Base-by-base conservation (phyloP, 2,888 invertebrate species). In the Leptodirus hochenwartii region DNA sequence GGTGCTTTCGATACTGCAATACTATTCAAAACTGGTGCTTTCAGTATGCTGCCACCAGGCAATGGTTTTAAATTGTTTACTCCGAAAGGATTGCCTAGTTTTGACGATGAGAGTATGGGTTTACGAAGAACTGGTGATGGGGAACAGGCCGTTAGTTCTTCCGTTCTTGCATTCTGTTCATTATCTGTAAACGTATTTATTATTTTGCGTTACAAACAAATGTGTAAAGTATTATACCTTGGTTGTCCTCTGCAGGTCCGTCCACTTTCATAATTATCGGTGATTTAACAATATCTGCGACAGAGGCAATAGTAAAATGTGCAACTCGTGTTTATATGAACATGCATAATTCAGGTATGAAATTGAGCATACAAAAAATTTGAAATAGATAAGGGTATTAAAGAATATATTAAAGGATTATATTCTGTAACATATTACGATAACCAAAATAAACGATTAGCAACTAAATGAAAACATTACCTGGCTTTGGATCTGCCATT, bases 181-280 rank as follows among this genome's bases (percentile, higher is more conserved):
- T 34, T 4, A 28, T 15, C 10, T 39, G 39, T 25, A 39, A 37
- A 32, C 42, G 41, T 29, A 39, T 32, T 29, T 33, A 31, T 10
- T 31, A 47, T 22, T 45, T 37, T 39, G 45, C 46, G 16, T 47
- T 42, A 20, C 44, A 45, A 17, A 37, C 27, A 20, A 34, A 41
- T 39, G 26, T 26, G 22, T 27, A 41, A 23, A 43, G 42, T 33
- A 45, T 48, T 25, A 47, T 43, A 29, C 41, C 45, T 31, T 41
- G 38, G 25, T 39, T 36, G 24, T 49, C 45, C 34, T 51, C 52
- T 17, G 40, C 34, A 28, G 50, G 44, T 24, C 41, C 49, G 36
- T 53, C 53, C 27, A 50, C 48, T 45, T 50, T 50, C 49, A 51
- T 53, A 36, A 49, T 50, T 33, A 50, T 49, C 25, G 47, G 39